Conservation (phyloP, 2,113 vertebrate genomes). For the Rhabdomys dilectus region DNA sequence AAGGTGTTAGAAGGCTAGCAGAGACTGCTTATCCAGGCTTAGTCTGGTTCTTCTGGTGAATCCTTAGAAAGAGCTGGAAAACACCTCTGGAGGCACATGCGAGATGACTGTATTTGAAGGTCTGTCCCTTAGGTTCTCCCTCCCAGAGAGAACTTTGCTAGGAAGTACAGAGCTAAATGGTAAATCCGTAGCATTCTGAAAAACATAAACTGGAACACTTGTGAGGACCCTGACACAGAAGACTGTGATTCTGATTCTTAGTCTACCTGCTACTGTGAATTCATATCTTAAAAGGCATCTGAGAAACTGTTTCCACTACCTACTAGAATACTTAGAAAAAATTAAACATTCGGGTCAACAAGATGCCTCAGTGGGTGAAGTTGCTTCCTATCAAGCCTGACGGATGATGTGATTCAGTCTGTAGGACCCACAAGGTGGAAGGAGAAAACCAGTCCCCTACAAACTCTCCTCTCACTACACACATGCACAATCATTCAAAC, state of each 20-base stretch:
- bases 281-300: slow-evolving; percentile 54
- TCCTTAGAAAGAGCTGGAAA: not conserved
- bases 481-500: not conserved
- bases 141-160: not conserved
- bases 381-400: not conserved
- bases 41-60: slow-evolving; percentile 17
- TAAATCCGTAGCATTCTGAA: not conserved
- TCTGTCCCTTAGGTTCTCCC: not conserved
- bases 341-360: not conserved
- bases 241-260: not conserved
- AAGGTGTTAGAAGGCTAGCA: not conserved
- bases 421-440: not conserved
- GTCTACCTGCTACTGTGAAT: not conserved
- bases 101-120: slow-evolving; percentile 18
- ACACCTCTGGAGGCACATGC: not conserved
- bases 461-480: not conserved
- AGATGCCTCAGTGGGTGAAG: not conserved
- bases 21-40: not conserved
- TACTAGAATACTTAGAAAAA: not conserved
- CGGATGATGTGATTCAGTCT: not conserved
- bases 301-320: not conserved
- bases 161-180: not conserved
- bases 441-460: not conserved
- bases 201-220: not conserved
- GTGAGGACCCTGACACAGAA: not conserved